A percentile compares a stretch with the other conserved stretches of the same genome.
These are phyloP conservation scores for Ophion ellenae DNA, from an alignment of 2,888 invertebrate genomes.

Conservation along the genomic window DNA sequence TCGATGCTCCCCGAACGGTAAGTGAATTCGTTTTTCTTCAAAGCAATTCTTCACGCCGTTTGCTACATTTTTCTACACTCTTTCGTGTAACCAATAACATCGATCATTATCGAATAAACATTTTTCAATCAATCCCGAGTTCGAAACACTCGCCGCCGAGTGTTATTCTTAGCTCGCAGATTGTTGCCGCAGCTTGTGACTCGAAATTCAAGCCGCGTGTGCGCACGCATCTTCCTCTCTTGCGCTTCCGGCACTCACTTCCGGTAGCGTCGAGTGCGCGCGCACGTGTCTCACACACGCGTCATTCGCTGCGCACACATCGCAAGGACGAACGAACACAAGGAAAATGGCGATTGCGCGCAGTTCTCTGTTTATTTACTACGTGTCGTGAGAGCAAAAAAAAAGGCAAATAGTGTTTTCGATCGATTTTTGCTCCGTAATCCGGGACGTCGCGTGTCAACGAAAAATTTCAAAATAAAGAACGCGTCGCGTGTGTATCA, in stretches of 20 bases:
- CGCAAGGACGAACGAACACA: slow-evolving; percentile 40
- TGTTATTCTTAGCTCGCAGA: neutral
- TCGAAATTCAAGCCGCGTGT: neutral
- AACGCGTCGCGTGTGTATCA: neutral
- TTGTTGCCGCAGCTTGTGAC: neutral
- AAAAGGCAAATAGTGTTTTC: slow-evolving; percentile 5
- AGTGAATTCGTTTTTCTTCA: neutral
- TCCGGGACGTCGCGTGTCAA: neutral
- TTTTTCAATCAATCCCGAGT: neutral
- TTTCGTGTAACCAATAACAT: neutral
- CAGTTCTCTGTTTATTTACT: slow-evolving; percentile 80
- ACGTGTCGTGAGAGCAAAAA: slow-evolving; percentile 58
- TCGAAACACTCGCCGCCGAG: neutral
- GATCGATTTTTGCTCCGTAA: slow-evolving; percentile 15
- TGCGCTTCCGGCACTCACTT: neutral
- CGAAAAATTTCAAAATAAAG: slow-evolving; percentile 15
- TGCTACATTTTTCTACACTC: neutral
- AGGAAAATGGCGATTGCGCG: slow-evolving; percentile 78
- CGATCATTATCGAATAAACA: neutral
- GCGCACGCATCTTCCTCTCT: neutral
- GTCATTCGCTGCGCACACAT: neutral
- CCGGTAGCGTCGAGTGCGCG: neutral
- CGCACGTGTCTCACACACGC: neutral
- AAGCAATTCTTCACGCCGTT: neutral
- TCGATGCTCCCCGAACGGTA: no score